These are phyloP conservation scores for Bedellia somnulentella DNA, from an alignment of 2,888 invertebrate genomes.

Conservation along the genomic window DNA sequence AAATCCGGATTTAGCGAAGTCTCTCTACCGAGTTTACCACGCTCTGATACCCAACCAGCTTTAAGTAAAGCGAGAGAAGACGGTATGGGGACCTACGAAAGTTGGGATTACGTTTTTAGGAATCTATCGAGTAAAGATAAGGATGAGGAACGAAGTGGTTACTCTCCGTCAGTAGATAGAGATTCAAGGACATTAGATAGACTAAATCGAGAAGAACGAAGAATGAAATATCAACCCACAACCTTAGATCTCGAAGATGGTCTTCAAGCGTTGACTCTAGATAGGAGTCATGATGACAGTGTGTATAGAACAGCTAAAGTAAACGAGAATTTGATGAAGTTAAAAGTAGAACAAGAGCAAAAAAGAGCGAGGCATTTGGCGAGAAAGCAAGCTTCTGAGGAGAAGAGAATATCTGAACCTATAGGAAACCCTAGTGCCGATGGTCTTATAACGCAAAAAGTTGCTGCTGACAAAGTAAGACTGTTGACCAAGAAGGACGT, in stretches of 20 bases:
- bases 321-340: conserved; percentile 47
- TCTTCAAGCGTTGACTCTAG: conserved; percentile 52
- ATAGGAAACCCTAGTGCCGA: conserved; percentile 35
- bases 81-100: conserved; percentile 69
- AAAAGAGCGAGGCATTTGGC: conserved; percentile 31
- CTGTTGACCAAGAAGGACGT: conserved; percentile 39
- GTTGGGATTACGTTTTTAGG: conserved; percentile 80
- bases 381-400: conserved; percentile 24
- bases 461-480: conserved; percentile 43
- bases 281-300: conserved; percentile 42
- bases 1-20: conserved; percentile 44
- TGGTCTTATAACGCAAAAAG: conserved; percentile 28
- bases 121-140: conserved; percentile 76
- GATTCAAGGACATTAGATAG: conserved; percentile 47
- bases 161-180: conserved; percentile 51
- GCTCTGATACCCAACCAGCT: conserved; percentile 49
- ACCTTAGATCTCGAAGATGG: conserved; percentile 60
- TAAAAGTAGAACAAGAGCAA: conserved; percentile 40
- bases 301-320: conserved; percentile 50
- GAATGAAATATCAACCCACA: conserved; percentile 48
- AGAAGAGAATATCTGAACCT: conserved; percentile 30
- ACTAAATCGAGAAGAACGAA: conserved; percentile 40
- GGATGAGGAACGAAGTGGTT: conserved; percentile 66
- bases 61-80: conserved; percentile 63
- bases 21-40: conserved; percentile 38